These are phyloP conservation scores for Syrrhaptes paradoxus DNA, from an alignment of 2,113 vertebrate genomes.

Conservation along the genomic window DNA sequence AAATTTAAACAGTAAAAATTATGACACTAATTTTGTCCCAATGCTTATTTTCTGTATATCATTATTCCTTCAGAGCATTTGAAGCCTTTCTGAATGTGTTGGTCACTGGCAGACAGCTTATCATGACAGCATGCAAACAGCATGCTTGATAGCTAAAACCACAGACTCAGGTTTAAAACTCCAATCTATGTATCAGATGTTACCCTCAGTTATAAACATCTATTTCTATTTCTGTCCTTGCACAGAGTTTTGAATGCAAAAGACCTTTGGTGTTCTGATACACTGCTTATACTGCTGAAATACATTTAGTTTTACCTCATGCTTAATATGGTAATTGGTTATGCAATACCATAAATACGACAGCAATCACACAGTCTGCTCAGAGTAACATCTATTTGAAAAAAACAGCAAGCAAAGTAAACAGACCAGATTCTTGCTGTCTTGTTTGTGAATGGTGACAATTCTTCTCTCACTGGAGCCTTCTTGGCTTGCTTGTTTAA, in stretches of 20 bases:
- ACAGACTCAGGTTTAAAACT: background rate
- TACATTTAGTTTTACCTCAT: background rate
- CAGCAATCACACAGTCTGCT: background rate
- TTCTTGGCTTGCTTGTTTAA: constrained; percentile 93
- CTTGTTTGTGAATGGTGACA: constrained; percentile 92
- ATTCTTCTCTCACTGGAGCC: constrained; percentile 90
- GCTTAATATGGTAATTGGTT: background rate
- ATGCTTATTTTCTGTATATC: background rate
- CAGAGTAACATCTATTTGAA: background rate
- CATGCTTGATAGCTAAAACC: background rate
- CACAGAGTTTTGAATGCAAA: background rate
- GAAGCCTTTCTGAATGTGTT: background rate
- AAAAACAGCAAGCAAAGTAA: background rate
- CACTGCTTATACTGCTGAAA: background rate
- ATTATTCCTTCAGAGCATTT: background rate
- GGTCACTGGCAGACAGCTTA: background rate
- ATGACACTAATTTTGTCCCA: background rate
- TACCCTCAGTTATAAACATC: background rate
- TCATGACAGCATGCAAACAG: background rate
- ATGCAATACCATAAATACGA: background rate
- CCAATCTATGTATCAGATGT: background rate
- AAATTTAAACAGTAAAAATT: background rate
- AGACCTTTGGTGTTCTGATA: background rate
- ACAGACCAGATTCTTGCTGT: constrained; percentile 90
- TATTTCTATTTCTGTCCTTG: background rate